Base-by-base conservation (phyloP, 1,140 invertebrate species). In the Drosophila chauvacae region DNA sequence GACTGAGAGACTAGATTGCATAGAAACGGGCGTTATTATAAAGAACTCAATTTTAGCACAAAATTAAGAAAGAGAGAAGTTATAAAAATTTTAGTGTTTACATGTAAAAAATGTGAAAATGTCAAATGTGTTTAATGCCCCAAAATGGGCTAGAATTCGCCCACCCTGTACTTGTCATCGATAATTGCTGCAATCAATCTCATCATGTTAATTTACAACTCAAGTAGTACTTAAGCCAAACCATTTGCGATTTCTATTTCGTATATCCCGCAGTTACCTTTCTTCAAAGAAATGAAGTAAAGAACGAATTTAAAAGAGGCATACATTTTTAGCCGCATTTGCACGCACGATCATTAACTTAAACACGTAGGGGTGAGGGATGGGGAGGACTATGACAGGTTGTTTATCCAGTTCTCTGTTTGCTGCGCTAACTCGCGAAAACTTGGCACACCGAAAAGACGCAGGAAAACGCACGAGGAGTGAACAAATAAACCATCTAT, bases 331-430 rank as follows among this genome's bases (percentile, higher is more conserved):
- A 20, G 42, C 11, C 5, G 11, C 18, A 11, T 45, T 45, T 20
- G 5, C 18, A 45, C 42, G 42, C 42, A 45, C 18, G 42, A 13
- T 45, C 42, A 45, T 20, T 45, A 45, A 20, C 18, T 20, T 45
- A 23, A 47, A 47, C 13, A 7, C 20, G 44, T 10, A 23, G 50
- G n/a, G 20, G 35, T 20, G 6, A 10, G 3, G 33, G 33, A 16
- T 3, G 33, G 47, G 28, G 44, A 42, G 45, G 9, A 14, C 20
- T 60, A 63, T 71, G 77, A 84, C 81, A 84, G 81, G 81, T 84
- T 84, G 66, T 72, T 80, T 80, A 80, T 84, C 81, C 66, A 84
- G 81, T 84, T 80, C 66, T 83, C 66, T 78, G 64, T 30, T 45
- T 53, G 70, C 58, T 64, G 51, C 7, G 7, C 13, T 11, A 9